Conservation (phyloP, 2,888 invertebrate species). For the Drosophila monieri region DNA sequence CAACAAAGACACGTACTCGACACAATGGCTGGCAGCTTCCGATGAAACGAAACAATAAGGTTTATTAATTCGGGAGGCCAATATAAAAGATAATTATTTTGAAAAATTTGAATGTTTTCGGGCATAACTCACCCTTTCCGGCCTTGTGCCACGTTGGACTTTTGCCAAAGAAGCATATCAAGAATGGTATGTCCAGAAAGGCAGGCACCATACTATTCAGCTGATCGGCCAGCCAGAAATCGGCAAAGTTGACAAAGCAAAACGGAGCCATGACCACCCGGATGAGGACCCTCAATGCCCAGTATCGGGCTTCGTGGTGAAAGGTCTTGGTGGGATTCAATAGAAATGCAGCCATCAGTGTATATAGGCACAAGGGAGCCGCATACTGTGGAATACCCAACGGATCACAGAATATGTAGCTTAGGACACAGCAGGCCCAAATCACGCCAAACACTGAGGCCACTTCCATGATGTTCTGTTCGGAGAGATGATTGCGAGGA, state of each 20-base stretch:
- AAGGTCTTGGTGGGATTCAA: conserved; percentile 91
- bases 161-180: conserved; percentile 90
- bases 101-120: background rate
- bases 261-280: conserved; percentile 90
- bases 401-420: conserved; percentile 88
- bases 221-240: conserved; percentile 95
- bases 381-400: conserved; percentile 90
- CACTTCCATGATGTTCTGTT: conserved; percentile 91
- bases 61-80: conserved; percentile 4
- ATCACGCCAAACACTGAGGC: conserved; percentile 91
- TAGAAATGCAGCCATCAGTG: conserved; percentile 88
- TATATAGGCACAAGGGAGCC: conserved; percentile 89
- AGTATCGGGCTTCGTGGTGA: conserved; percentile 90
- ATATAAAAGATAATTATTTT: background rate
- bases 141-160: conserved; percentile 86
- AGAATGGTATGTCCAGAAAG: conserved; percentile 91
- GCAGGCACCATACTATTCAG: conserved; percentile 91
- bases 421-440: conserved; percentile 88
- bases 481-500: conserved; percentile 90
- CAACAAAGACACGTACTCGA: conserved; percentile 84
- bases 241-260: conserved; percentile 91
- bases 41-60: conserved; percentile 22
- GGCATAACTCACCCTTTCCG: conserved; percentile 72
- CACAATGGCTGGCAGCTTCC: conserved; percentile 85
- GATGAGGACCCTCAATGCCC: conserved; percentile 87